Evolutionary conservation across 2,888 invertebrate genomes (phyloP).

Genomic region (Gibbula magus): DNA sequence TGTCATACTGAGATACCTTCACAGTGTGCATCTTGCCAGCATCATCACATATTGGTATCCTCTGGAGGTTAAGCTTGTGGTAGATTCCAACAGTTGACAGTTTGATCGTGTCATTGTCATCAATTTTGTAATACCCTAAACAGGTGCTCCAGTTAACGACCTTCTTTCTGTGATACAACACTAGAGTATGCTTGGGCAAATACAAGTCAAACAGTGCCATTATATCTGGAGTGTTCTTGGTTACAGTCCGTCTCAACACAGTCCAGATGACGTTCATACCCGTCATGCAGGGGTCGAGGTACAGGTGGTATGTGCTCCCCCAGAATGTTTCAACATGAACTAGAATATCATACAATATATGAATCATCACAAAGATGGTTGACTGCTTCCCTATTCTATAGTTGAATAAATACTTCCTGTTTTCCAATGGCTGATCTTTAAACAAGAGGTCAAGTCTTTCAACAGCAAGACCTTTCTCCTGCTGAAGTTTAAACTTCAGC

Average conservation of each 20-base stretch:
- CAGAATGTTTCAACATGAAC: slow-evolving; percentile 67
- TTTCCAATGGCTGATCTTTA: slow-evolving; percentile 57
- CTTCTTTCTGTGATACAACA: slow-evolving; percentile 50
- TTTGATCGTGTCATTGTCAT: slow-evolving; percentile 51
- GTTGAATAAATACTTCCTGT: slow-evolving; percentile 54
- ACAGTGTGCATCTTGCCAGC: slow-evolving; percentile 33
- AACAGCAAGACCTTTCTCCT: slow-evolving; percentile 57
- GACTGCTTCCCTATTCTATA: slow-evolving; percentile 46
- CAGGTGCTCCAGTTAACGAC: slow-evolving; percentile 60
- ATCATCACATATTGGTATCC: slow-evolving; percentile 42
- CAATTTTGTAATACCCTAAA: slow-evolving; percentile 53
- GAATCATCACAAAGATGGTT: slow-evolving; percentile 52
- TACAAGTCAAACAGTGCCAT: slow-evolving; percentile 57
- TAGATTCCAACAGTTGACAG: slow-evolving; percentile 64
- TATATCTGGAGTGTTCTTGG: slow-evolving; percentile 51
- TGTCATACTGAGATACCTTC: slow-evolving; percentile 60
- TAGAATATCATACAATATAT: slow-evolving; percentile 53
- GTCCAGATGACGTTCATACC: slow-evolving; percentile 57
- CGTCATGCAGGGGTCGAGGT: slow-evolving; percentile 63
- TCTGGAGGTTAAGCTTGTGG: slow-evolving; percentile 53
- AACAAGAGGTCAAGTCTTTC: slow-evolving; percentile 62
- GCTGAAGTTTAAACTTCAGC: slow-evolving; percentile 57
- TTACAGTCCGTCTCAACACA: slow-evolving; percentile 58
- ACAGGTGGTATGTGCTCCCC: slow-evolving; percentile 64
- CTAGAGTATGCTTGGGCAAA: slow-evolving; percentile 60